Evolutionary conservation across 2,888 invertebrate genomes (phyloP).

Genomic region (Drosophila suboccidentalis): DNA sequence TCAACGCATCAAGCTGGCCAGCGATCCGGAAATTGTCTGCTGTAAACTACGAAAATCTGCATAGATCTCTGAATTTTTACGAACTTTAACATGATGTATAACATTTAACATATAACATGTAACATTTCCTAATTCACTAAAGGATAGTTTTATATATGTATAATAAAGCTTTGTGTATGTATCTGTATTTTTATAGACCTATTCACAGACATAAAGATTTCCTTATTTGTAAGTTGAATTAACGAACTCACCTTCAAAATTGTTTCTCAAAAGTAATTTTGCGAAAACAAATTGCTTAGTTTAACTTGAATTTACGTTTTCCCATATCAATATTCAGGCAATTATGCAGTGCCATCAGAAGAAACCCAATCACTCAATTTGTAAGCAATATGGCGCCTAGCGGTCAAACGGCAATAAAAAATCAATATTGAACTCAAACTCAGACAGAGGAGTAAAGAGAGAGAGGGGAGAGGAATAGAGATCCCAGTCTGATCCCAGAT

Average conservation of each 20-base stretch:
- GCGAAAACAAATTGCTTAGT: conserved; percentile 18
- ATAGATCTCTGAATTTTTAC: neutral
- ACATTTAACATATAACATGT: too few relatives aligned
- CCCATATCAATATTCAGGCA: conserved; percentile 64
- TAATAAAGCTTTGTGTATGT: too few relatives aligned
- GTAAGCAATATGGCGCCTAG: conserved; percentile 83
- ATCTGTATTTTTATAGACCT: neutral
- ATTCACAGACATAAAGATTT: neutral
- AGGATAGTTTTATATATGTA: too few relatives aligned
- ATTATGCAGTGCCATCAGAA: conserved; percentile 28
- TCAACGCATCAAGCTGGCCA: neutral
- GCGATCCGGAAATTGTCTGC: conserved; percentile 20
- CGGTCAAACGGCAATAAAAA: conserved; percentile 82
- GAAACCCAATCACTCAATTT: conserved; percentile 74
- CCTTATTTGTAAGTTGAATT: neutral
- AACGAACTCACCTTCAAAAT: neutral
- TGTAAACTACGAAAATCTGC: neutral
- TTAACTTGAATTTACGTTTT: conserved; percentile 34
- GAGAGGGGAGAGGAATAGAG: conserved; percentile 4
- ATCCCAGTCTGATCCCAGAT: conserved; percentile 34
- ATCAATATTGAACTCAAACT: conserved; percentile 75
- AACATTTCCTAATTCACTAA: neutral
- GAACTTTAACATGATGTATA: neutral
- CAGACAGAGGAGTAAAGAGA: neutral
- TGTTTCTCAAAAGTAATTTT: conserved; percentile 7